Percentiles rank a stretch among this genome's conserved stretches.
These are phyloP conservation scores for Helicorthomorpha holstii DNA, from an alignment of 1,140 invertebrate species.

Conservation along the genomic window DNA sequence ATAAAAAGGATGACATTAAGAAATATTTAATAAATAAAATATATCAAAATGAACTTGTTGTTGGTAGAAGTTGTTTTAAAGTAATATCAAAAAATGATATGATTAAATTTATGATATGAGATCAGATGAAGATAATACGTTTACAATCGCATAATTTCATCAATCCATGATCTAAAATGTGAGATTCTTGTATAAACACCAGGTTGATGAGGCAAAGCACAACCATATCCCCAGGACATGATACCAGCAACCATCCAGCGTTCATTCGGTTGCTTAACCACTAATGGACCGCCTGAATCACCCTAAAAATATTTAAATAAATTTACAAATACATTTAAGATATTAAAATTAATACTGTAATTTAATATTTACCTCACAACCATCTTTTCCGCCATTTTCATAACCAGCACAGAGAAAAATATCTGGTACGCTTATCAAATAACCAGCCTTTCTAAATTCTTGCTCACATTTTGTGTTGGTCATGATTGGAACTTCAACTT, in stretches of 20 bases:
- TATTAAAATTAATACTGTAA: conserved; percentile 3
- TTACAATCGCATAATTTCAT: conserved; percentile 72
- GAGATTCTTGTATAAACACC: conserved; percentile 89
- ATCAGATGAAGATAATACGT: too few relatives aligned
- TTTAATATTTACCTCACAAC: conserved; percentile 52
- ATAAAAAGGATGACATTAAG: too few relatives aligned
- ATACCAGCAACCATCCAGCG: conserved; percentile 73
- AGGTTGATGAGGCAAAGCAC: conserved; percentile 76
- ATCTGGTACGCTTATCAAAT: conserved; percentile 80
- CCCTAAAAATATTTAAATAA: conserved; percentile 36
- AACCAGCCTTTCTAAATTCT: conserved; percentile 77
- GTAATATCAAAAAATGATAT: too few relatives aligned
- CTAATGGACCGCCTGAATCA: conserved; percentile 82
- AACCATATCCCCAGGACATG: conserved; percentile 85
- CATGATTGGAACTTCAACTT: conserved; percentile 78
- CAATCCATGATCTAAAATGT: conserved; percentile 79
- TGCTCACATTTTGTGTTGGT: conserved; percentile 76
- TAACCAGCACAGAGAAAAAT: conserved; percentile 91
- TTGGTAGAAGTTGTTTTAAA: too few relatives aligned
- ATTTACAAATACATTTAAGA: not conserved
- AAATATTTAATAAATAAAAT: too few relatives aligned
- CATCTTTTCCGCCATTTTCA: conserved; percentile 76
- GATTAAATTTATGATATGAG: too few relatives aligned
- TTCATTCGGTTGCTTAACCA: conserved; percentile 54
- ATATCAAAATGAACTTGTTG: too few relatives aligned